Base-by-base conservation (phyloP, 2,113 vertebrate genomes). In the Parus major region DNA sequence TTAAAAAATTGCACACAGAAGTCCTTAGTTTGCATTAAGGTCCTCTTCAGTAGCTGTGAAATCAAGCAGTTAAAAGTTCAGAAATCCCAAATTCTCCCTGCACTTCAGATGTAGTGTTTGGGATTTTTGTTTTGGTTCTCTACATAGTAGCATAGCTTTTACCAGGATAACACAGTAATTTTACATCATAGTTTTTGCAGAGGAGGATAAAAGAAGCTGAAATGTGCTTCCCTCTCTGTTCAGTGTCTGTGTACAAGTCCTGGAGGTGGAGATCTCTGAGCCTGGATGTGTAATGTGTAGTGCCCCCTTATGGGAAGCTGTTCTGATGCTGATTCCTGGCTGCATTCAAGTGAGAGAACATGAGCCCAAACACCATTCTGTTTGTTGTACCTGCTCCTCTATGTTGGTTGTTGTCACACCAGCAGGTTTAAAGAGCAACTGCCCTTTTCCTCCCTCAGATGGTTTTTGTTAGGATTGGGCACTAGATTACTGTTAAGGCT, bases 221-320 rank as follows among this genome's bases (percentile, higher is more conserved):
- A 61, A 72, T 17, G 7, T 12, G 44, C 33, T 24, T 85, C 56
- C 21, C 61, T 79, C 19, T 27, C 10, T 7, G 0, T 19, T 28
- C 10, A 9, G 29, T 63, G 61, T 39, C 57, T 50, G 33, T 31
- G 18, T n/a, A 2, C 0, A 12, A 31, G 31, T 41, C 61, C 57
- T 75, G n/a, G 57, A 70, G 60, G 76, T 25, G 29, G 44, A 56
- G 44, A 4, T 29, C 53, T 50, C 27, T 5, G 6, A 46, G 44
- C 5, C 35, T 76, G 46, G 28, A 15, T 85, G 5, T 27, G 27
- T 72, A 69, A 64, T 82, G 68, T 5, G 2, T 21, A 57, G 88
- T 96, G 85, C 88, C 93, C 88, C 14, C 90, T 94, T 35, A 81
- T 70, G 95, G 96, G 63, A 86, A 88, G 71, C 59, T 77, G 31